Evolutionary conservation across 2,113 vertebrate genomes (phyloP).

Genomic region (Corythaixoides concolor): DNA sequence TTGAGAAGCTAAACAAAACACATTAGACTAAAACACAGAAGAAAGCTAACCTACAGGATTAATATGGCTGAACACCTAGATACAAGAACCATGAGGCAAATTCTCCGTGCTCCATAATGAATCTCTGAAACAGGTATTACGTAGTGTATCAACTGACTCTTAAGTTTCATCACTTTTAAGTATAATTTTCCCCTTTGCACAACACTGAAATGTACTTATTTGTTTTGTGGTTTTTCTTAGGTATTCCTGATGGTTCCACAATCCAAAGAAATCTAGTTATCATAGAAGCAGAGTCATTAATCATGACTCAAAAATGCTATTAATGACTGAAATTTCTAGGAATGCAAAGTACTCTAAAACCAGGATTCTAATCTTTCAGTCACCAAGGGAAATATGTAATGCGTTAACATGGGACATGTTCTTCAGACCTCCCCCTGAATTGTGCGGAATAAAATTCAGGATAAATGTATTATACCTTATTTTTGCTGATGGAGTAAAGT

Average conservation of each 20-base stretch:
- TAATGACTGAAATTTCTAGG: background rate
- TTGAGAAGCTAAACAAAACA: background rate
- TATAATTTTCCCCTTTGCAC: background rate
- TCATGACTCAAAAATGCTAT: background rate
- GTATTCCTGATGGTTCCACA: background rate
- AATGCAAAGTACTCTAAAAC: background rate
- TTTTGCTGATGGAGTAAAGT: background rate
- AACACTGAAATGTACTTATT: background rate
- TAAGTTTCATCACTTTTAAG: background rate
- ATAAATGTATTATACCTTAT: background rate
- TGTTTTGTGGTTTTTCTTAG: background rate
- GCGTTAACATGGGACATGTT: background rate
- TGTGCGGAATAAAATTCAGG: background rate
- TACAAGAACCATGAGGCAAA: background rate
- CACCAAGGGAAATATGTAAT: background rate
- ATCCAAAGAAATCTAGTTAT: background rate
- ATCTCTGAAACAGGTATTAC: accelerated
- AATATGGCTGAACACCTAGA: background rate
- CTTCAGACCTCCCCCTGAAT: background rate
- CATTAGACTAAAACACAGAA: background rate
- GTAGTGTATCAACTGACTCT: accelerated
- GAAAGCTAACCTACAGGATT: background rate
- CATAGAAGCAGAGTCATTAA: background rate
- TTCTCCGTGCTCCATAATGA: background rate
- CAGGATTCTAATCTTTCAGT: background rate